Base-by-base conservation (phyloP, 1,140 invertebrate species). In the Leucophenga varia region DNA sequence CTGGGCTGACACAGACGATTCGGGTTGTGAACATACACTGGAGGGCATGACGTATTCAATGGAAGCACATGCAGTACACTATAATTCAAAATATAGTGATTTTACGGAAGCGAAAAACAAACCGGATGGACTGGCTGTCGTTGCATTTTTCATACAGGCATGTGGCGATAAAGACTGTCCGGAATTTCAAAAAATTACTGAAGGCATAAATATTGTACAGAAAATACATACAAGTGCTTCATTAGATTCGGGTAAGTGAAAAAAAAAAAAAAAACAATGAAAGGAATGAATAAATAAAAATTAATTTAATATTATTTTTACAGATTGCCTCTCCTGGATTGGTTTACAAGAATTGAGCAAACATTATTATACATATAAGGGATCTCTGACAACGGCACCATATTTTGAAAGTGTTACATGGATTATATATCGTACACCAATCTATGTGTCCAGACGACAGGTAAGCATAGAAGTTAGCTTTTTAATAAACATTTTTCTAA, bases 31-130 rank as follows among this genome's bases (percentile, higher is more conserved):
- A 75, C 90, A 93, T 63, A 84, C 81, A 2, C 81, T 94, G 30
- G 86, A 89, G 58, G 78, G 79, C 47, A 74, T 74, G 37, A 75
- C 60, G 55, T 88, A 82, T 57, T 84, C 85, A 12, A 87, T 86
- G 74, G 86, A 90, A 78, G 82, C 87, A 12, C 90, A 93, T 59
- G 80, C 86, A 14, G 86, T 92, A 0, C 89, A 91, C 69, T 90
- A 83, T 68, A 91, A 90, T 49, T 81, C 80, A 52, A 87, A 86
- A 65, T 91, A 91, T 59, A 75, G 76, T 5, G 81, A 77, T 3
- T 78, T 88, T 47, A 77, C 81, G 19, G 84, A 85, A 34, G 89
- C 89, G 4, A 78, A 81, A 0, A 82, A 82, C 10, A 80, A 89
- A 48, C 79, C 80, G 3, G 90, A 92, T 64, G 90, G 90, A 4